Base-by-base conservation (phyloP, 2,797 vertebrate species). In the Ctenochaetus hawaiiensis region DNA sequence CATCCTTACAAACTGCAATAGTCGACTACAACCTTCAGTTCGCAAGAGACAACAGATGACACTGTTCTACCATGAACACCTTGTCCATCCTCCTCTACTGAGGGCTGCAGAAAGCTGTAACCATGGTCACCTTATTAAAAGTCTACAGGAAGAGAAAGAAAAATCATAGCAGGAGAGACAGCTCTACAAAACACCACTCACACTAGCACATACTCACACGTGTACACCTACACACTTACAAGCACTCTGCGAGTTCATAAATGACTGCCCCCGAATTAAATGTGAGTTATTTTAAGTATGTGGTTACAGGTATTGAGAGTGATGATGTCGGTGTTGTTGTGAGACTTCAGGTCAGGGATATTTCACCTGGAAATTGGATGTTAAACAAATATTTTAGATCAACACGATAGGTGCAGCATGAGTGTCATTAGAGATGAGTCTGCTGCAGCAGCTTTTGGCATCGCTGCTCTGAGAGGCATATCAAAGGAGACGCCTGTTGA, bases 121-220 rank as follows among this genome's bases (percentile, higher is more conserved):
- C 81, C 83, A 82, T 81, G 84, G 82, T 75, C 84, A 77, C 74
- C 65, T 82, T 72, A 75, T 91, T 83, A 87, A 78, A 87, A 18
- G 14, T 80, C 58, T 53, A 57, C 13, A 72, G 66, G 45, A 64
- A 48, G 45, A 63, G 51, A 66, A 64, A 60, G 54, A 26, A 80
- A 78, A 81, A 67, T 53, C 66, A 78, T 56, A 47, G 62, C 53
- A 76, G 67, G 47, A 74, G 57, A 74, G 61, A 80, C 45, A 70
- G 67, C 51, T 11, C 67, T 22, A 51, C 73, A 83, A 65, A 81
- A 76, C 44, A 68, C 14, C 54, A 52, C 67, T 69, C 83, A 67
- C 30, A 34, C 30, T 34, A 5, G 30, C 57, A 67, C 53, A 62
- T 53, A 47, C 56, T 52, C 67, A 59, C 51, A 53, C 4, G 22